These are phyloP conservation scores for Holcopasites calliopsidis DNA, from an alignment of 1,140 invertebrate species.

Conservation along the genomic window DNA sequence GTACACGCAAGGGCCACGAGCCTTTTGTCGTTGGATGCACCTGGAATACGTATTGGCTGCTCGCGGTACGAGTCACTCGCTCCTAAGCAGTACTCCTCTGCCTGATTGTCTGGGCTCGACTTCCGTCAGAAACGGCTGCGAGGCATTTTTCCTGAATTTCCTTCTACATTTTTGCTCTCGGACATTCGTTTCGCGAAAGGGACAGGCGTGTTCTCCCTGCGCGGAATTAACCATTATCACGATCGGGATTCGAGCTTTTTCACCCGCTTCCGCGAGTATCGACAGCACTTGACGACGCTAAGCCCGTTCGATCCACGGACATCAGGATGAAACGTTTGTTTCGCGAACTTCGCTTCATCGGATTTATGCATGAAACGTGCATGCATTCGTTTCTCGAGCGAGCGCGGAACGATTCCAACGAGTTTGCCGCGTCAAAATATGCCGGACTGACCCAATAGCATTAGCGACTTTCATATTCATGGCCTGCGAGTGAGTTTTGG, in stretches of 20 bases:
- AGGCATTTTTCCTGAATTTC: neutral
- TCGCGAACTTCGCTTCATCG: no score
- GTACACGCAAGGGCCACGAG: slow-evolving; percentile 45
- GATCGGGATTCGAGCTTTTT: slow-evolving; percentile 15
- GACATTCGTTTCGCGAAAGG: neutral
- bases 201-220: neutral
- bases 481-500: neutral
- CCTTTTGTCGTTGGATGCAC: slow-evolving; percentile 30
- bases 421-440: neutral
- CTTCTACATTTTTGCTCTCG: neutral
- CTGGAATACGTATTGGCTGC: slow-evolving; percentile 39
- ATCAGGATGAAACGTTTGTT: no score
- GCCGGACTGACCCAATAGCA: slow-evolving; percentile 22
- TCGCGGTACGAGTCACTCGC: neutral
- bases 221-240: slow-evolving; percentile 14
- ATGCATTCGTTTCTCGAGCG: no score
- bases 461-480: slow-evolving; percentile 24
- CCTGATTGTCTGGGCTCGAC: slow-evolving; percentile 3
- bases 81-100: neutral
- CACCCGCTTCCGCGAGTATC: neutral
- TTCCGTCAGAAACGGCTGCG: slow-evolving; percentile 27
- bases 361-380: no score
- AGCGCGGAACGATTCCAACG: no score
- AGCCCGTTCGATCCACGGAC: neutral
- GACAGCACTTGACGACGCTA: neutral